phyloP scores from a whole-genome alignment of 2,113 vertebrate genomes.

The Tinamus guttatus region DNA sequence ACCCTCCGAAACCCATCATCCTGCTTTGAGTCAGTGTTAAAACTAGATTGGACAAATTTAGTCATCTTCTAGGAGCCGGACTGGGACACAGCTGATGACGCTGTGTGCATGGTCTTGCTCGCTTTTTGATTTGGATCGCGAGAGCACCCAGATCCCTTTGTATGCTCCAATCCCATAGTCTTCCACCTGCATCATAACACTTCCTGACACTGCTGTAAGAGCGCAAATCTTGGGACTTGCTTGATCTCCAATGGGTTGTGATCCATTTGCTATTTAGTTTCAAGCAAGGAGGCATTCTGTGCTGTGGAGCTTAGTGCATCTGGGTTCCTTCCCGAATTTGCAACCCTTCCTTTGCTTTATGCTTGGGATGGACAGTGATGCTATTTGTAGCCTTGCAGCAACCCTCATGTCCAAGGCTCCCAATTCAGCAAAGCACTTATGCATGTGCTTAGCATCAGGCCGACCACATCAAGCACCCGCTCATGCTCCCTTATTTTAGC shows the following conservation, averaged over 20 bases:
- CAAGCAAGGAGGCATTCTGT: background rate
- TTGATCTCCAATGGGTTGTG: background rate
- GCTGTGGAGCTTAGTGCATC: background rate
- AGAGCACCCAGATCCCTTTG: background rate
- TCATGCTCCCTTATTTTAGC: background rate
- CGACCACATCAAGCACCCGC: background rate
- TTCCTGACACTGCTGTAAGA: background rate
- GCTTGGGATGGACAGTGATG: background rate
- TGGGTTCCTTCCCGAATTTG: background rate
- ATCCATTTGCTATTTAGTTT: background rate
- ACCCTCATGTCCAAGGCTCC: background rate
- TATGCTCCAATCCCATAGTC: background rate
- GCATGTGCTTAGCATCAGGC: slow-evolving; percentile 26
- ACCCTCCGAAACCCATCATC: background rate
- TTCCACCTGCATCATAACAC: background rate
- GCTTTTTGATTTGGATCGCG: background rate
- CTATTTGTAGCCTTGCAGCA: background rate
- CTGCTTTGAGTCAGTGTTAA: background rate
- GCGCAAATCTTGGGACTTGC: background rate
- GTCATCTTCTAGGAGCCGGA: background rate
- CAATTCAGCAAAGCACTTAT: slow-evolving; percentile 23
- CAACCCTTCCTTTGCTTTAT: background rate
- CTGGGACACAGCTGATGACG: background rate
- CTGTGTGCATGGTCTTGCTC: background rate
- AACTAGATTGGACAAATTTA: background rate